phyloP scores from a whole-genome alignment of 2,888 invertebrate genomes.

The Dolichomitus sp. region DNA sequence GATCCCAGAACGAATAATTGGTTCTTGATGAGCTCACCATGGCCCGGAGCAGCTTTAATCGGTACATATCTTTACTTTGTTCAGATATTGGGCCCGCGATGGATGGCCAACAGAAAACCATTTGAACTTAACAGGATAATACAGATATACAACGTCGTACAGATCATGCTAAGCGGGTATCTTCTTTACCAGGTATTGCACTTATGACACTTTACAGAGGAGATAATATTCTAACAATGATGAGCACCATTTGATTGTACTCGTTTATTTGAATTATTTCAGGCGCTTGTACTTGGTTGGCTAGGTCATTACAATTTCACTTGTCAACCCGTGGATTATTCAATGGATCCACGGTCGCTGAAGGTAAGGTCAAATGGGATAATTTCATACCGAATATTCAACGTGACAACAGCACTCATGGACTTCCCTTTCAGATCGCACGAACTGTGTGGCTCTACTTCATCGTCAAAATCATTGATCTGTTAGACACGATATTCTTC shows the following conservation, averaged over 20 bases:
- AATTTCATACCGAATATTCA: not conserved
- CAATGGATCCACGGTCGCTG: conserved; percentile 88
- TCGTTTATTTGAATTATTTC: conserved; percentile 26
- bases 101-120: conserved; percentile 90
- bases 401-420: not conserved
- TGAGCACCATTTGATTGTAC: not conserved
- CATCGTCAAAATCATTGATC: conserved; percentile 90
- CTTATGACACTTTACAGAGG: not conserved
- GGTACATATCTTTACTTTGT: conserved; percentile 91
- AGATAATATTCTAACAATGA: not conserved
- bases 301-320: conserved; percentile 88
- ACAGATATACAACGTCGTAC: conserved; percentile 90
- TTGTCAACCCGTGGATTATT: conserved; percentile 92
- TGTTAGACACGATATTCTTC: conserved; percentile 94
- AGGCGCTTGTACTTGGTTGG: conserved; percentile 78
- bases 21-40: conserved; percentile 90
- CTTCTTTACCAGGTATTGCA: conserved; percentile 87
- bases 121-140: conserved; percentile 90
- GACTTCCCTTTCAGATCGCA: conserved; percentile 83
- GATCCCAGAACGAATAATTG: conserved; percentile 90
- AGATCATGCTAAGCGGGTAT: conserved; percentile 89
- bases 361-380: conserved; percentile 86
- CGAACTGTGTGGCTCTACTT: conserved; percentile 90
- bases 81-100: conserved; percentile 90
- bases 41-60: conserved; percentile 87